Evolutionary conservation across 2,113 vertebrate genomes (phyloP).

Genomic region (Halcyon senegalensis): DNA sequence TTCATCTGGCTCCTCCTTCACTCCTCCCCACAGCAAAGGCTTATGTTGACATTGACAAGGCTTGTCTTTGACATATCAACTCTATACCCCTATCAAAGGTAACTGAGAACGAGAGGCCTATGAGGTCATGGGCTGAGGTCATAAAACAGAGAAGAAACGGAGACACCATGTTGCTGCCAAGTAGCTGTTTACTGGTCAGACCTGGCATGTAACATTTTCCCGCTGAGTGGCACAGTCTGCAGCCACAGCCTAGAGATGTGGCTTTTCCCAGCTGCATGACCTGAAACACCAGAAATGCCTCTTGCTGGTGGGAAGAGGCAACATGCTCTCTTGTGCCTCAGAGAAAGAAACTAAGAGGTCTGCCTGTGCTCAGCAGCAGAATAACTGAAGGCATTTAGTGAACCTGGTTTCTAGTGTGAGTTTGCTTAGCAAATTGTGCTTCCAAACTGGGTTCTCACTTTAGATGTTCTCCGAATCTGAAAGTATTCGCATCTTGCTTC

Average conservation of each 20-base stretch:
- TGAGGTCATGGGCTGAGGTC: neutral
- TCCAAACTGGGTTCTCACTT: neutral
- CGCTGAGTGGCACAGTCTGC: neutral
- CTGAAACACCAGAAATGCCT: neutral
- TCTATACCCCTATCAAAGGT: too few species aligned
- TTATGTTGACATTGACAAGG: neutral
- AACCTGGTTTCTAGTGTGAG: neutral
- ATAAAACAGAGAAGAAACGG: neutral
- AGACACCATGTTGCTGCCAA: accelerated
- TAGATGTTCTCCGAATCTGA: neutral
- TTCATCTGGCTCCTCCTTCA: neutral
- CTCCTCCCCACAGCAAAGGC: neutral
- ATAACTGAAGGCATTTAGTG: neutral
- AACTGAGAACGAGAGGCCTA: neutral
- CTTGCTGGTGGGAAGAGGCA: neutral
- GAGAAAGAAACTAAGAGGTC: neutral
- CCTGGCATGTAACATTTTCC: neutral
- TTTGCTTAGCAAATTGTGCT: neutral
- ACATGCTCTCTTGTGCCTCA: too few species aligned
- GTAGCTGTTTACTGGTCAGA: neutral
- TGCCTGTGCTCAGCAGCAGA: neutral
- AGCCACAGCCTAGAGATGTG: neutral
- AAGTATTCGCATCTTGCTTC: neutral
- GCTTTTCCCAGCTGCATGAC: accelerated
- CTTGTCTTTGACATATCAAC: neutral